Conservation (phyloP, 1,140 invertebrate genomes). For the Thaumatotibia leucotreta region DNA sequence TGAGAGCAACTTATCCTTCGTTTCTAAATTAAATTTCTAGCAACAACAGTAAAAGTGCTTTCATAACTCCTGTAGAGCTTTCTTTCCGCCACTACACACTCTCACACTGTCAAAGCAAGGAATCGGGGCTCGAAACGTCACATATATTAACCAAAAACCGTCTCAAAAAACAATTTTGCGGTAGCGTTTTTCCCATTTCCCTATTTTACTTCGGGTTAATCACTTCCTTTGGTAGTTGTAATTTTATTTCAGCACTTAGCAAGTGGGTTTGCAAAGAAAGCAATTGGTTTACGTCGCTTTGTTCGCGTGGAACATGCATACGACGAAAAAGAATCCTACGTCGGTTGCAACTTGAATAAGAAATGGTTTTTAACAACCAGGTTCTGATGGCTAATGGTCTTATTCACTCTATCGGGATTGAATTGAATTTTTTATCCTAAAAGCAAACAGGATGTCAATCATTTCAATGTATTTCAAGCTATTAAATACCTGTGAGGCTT, state of each 20-base stretch:
- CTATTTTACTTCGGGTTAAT: not conserved
- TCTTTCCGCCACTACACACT: not conserved
- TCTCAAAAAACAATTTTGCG: not conserved
- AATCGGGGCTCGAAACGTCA: not conserved
- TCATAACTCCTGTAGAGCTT: not conserved
- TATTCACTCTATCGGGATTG: too few species aligned
- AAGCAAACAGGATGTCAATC: not conserved
- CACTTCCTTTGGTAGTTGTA: not conserved
- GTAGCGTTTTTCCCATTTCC: not conserved
- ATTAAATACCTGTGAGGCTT: too few species aligned
- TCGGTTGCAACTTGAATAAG: not conserved
- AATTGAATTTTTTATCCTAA: too few species aligned
- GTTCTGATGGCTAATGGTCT: not conserved
- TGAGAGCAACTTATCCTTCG: not conserved
- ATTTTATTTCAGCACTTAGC: not conserved
- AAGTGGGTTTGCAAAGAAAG: not conserved
- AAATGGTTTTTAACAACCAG: not conserved
- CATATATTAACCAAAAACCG: not conserved
- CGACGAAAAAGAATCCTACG: not conserved
- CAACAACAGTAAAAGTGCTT: not conserved
- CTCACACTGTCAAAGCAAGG: slow-evolving; percentile 12
- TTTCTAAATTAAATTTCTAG: not conserved
- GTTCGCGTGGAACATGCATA: not conserved
- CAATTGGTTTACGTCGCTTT: not conserved
- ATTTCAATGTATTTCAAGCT: not conserved